phyloP scores from a whole-genome alignment of 2,113 vertebrate genomes.

The Neogobius melanostomus region DNA sequence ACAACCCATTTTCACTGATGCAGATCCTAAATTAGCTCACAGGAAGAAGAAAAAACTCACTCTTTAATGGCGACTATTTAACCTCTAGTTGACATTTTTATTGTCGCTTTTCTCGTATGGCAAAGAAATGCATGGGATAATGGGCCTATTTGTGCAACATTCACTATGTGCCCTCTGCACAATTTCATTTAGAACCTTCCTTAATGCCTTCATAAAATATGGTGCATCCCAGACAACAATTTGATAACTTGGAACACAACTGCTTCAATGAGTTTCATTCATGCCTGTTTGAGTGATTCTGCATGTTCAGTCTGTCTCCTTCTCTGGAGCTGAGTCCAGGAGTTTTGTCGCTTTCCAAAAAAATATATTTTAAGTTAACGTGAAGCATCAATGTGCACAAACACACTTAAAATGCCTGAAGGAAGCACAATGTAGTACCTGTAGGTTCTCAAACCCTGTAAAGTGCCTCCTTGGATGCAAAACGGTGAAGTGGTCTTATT shows the following conservation, averaged over 20 bases:
- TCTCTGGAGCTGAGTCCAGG: too few relatives aligned
- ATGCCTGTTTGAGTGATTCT: too few relatives aligned
- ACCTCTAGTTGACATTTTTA: slow-evolving; percentile 45
- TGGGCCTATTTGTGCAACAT: slow-evolving; percentile 29
- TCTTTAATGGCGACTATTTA: slow-evolving; percentile 41
- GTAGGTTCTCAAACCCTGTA: slow-evolving; percentile 8
- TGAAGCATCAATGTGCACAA: too few relatives aligned
- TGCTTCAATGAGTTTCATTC: neutral
- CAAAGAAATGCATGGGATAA: slow-evolving; percentile 26
- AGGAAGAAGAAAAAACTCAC: slow-evolving; percentile 49
- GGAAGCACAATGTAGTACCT: too few relatives aligned
- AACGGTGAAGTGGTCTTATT: slow-evolving; percentile 26
- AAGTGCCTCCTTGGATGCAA: slow-evolving; percentile 31
- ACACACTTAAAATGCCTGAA: too few relatives aligned
- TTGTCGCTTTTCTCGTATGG: slow-evolving; percentile 7
- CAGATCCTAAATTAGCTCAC: slow-evolving; percentile 54
- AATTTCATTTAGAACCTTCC: slow-evolving; percentile 10
- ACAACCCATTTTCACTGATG: slow-evolving; percentile 46
- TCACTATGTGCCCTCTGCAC: neutral
- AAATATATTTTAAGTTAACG: too few relatives aligned
- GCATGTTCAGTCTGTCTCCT: too few relatives aligned
- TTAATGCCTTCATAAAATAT: slow-evolving; percentile 5
- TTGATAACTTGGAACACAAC: slow-evolving; percentile 10
- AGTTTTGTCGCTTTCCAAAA: too few relatives aligned
- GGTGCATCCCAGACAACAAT: neutral